These are phyloP conservation scores for Falcaria lacertinaria DNA, from an alignment of 2,888 invertebrate genomes.

Conservation along the genomic window DNA sequence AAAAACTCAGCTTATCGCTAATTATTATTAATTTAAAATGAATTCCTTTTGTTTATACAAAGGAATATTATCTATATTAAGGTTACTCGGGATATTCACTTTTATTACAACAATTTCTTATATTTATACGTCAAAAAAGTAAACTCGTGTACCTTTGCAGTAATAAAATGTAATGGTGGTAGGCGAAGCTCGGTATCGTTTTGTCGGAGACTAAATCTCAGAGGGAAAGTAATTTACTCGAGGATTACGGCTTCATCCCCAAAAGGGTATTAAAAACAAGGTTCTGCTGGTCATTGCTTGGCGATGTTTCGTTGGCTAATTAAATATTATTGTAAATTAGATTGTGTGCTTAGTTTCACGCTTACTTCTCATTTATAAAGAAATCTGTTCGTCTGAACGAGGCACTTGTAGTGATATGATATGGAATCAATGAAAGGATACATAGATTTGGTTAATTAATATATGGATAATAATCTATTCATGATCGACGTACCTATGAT, in stretches of 20 bases:
- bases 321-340: constrained; percentile 24
- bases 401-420: no score
- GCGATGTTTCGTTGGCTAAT: constrained; percentile 24
- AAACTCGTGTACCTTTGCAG: constrained; percentile 59
- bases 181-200: constrained; percentile 46
- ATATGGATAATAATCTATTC: no score
- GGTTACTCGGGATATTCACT: constrained; percentile 42
- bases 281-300: constrained; percentile 35
- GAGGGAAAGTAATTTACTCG: constrained; percentile 50
- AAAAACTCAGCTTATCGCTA: not conserved
- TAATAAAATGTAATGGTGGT: constrained; percentile 66
- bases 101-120: constrained; percentile 51
- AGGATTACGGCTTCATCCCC: constrained; percentile 49
- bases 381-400: no score
- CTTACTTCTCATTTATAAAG: no score
- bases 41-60: constrained; percentile 19
- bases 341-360: not conserved
- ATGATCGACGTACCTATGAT: no score
- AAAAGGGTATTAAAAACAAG: constrained; percentile 49
- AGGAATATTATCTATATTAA: constrained; percentile 37
- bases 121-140: constrained; percentile 64
- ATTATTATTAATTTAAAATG: not conserved
- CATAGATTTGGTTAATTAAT: no score
- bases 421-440: no score
- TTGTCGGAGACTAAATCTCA: constrained; percentile 48